phyloP scores from a whole-genome alignment of 2,113 vertebrate species.

The Gracilinanus agilis region DNA sequence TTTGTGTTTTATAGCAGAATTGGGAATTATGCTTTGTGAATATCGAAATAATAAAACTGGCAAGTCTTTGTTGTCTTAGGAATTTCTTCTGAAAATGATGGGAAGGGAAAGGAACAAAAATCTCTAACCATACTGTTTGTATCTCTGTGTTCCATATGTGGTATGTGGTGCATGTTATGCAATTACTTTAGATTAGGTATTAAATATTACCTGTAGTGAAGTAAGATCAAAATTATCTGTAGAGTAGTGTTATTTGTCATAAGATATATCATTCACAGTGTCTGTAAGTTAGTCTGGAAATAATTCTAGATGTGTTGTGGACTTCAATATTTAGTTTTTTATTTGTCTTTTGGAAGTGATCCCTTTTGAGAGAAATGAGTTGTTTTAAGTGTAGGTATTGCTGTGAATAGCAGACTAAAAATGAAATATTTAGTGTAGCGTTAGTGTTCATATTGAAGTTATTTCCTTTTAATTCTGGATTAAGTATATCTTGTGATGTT shows the following conservation, averaged over 20 bases:
- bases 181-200: slow-evolving; percentile 44
- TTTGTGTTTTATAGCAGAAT: neutral
- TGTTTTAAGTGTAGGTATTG: slow-evolving; percentile 25
- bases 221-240: slow-evolving; percentile 35
- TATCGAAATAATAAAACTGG: neutral
- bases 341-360: slow-evolving; percentile 47
- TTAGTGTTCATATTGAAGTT: slow-evolving; percentile 49
- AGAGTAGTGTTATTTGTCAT: slow-evolving; percentile 21
- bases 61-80: neutral
- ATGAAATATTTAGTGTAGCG: neutral
- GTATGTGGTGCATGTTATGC: slow-evolving; percentile 23
- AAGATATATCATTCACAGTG: slow-evolving; percentile 19
- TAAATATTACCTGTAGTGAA: slow-evolving; percentile 33
- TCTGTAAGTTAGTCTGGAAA: slow-evolving; percentile 25
- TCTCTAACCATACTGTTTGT: neutral
- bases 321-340: slow-evolving; percentile 38
- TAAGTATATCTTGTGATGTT: slow-evolving; percentile 15
- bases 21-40: neutral
- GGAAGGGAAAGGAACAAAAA: slow-evolving; percentile 12
- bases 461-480: slow-evolving; percentile 26
- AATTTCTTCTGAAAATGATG: slow-evolving; percentile 8
- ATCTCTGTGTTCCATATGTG: slow-evolving; percentile 18
- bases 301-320: slow-evolving; percentile 16
- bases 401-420: slow-evolving; percentile 13
- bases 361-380: slow-evolving; percentile 46